Base-by-base conservation (phyloP, 2,113 vertebrate species). In the Seriola quinqueradiata region DNA sequence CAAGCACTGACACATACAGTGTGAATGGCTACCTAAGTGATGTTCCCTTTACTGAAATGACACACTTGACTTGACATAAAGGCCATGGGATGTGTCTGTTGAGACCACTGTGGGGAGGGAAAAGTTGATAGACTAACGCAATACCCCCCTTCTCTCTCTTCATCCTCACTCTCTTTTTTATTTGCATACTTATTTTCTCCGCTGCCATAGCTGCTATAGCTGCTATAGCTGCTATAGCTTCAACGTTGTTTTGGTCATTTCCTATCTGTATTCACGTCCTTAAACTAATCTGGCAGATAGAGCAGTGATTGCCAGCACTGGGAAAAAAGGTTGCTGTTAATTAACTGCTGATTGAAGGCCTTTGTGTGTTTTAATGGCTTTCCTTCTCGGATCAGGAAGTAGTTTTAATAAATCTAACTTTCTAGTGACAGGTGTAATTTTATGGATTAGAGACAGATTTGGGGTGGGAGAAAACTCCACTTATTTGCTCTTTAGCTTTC, bases 371-470 rank as follows among this genome's bases (percentile, higher is more conserved):
- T 87, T 92, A 92, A 94, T 86, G 85, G 84, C 88, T 94, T 93
- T 88, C 85, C 93, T 92, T 89, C 88, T 83, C 66, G 93, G 94
- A 94, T 95, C 93, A 94, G 93, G 88, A 95, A 93, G 84, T 87
- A 81, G 85, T 77, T 81, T 93, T 96, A 95, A 96, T 96, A 95
- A 95, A 95, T 94, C 86, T 92, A 92, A 94, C 90, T 94, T 91
- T 91, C 52, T 92, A 95, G 94, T 96, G 95, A 95, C 96, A 96
- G 95, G 95, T 96, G 94, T 95, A 95, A 95, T 96, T 96, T 96
- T 93, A 93, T n/a, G 90, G 95, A 95, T 95, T 96, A 95, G 87
- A 92, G 84, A 92, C 89, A 79, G 85, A 88, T 89, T 91, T 79
- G 58, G 73, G 70, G 77, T 85, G 83, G 54, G 64, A 78, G 65